Conservation (phyloP, 2,113 vertebrate species). For the Sminthopsis crassicaudata region DNA sequence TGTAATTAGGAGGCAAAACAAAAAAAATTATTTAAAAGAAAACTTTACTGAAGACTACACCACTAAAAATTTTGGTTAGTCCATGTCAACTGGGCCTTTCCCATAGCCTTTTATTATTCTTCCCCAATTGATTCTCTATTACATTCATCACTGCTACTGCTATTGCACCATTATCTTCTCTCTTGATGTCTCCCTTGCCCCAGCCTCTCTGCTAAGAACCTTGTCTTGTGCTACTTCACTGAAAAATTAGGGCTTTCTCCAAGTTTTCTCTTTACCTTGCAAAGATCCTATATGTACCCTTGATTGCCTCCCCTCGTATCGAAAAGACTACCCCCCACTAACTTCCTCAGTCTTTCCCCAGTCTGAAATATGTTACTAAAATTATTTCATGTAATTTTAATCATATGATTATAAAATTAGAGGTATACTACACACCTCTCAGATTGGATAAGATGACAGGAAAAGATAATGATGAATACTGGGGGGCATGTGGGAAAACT, state of each 20-base stretch:
- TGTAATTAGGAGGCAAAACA: neutral
- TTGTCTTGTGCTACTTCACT: neutral
- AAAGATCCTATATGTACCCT: neutral
- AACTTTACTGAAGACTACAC: neutral
- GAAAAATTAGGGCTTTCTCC: neutral
- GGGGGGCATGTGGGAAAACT: too few species aligned
- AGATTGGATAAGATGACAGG: too few species aligned
- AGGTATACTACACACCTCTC: too few species aligned
- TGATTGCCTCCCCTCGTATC: neutral
- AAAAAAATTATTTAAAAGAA: neutral
- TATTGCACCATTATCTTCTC: neutral
- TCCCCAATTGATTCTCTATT: neutral
- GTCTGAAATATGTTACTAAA: slow-evolving; percentile 18
- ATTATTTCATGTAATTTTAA: slow-evolving; percentile 28
- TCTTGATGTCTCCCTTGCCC: neutral
- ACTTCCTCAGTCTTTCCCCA: neutral
- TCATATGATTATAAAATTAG: slow-evolving; percentile 20
- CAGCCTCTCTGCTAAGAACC: neutral
- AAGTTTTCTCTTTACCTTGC: neutral
- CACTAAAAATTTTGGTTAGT: neutral
- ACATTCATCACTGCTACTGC: neutral
- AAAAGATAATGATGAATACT: too few species aligned
- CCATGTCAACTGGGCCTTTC: neutral
- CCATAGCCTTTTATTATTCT: neutral
- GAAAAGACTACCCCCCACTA: neutral